These are phyloP conservation scores for Drosophila hydei DNA, from an alignment of 1,140 invertebrate genomes.

Conservation along the genomic window DNA sequence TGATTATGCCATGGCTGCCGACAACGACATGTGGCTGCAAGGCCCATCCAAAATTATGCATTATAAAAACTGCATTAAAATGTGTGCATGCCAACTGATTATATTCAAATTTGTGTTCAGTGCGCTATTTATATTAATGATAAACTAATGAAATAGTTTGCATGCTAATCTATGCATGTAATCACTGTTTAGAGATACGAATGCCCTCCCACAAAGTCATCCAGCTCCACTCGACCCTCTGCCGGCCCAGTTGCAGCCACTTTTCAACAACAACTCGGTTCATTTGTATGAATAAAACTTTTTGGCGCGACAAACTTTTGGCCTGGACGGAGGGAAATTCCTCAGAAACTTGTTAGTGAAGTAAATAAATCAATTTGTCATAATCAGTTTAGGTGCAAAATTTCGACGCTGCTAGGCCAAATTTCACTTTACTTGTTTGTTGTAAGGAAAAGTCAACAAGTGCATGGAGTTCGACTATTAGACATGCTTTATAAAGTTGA, in stretches of 20 bases:
- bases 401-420: conserved; percentile 72
- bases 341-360: conserved; percentile 82
- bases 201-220: background rate
- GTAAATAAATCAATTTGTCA: conserved; percentile 84
- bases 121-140: conserved; percentile 73
- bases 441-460: background rate
- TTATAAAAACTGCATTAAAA: conserved; percentile 76
- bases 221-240: background rate
- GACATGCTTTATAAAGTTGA: conserved; percentile 15
- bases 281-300: conserved; percentile 71
- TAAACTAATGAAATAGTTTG: conserved; percentile 70
- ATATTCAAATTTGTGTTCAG: conserved; percentile 70
- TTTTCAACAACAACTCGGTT: conserved; percentile 45
- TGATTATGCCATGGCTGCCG: conserved; percentile 70
- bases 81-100: conserved; percentile 63
- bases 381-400: conserved; percentile 83
- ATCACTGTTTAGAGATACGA: conserved; percentile 35
- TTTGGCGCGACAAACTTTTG: conserved; percentile 70
- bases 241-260: background rate
- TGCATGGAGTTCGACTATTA: conserved; percentile 13
- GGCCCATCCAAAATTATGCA: conserved; percentile 54
- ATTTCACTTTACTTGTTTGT: conserved; percentile 65
- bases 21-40: conserved; percentile 19
- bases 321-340: conserved; percentile 61
- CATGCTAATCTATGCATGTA: conserved; percentile 64